phyloP scores from a whole-genome alignment of 2,113 vertebrate genomes.

The Gnathonemus longibarbis region DNA sequence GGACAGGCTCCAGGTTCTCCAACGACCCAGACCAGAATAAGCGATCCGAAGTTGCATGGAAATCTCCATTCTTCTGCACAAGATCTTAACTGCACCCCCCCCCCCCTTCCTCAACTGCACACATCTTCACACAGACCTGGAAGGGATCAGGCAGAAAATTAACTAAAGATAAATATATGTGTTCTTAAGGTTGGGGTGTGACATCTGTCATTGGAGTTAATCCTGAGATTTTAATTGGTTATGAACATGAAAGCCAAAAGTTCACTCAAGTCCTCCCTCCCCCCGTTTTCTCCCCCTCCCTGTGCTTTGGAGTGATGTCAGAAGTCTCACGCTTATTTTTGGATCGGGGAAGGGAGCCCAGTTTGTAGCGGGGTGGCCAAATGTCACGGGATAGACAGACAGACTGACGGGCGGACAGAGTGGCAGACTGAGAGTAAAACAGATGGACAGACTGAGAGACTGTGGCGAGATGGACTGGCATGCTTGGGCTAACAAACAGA shows the following conservation, averaged over 20 bases:
- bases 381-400: background rate
- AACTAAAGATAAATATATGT: background rate
- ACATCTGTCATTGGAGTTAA: constrained; percentile 10
- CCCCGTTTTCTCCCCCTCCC: background rate
- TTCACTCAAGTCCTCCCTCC: background rate
- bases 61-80: background rate
- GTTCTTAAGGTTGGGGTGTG: background rate
- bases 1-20: background rate
- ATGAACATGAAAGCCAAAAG: constrained; percentile 2
- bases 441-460: background rate
- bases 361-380: background rate
- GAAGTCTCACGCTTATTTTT: background rate
- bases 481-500: background rate
- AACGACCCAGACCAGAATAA: background rate
- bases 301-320: constrained; percentile 6
- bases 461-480: background rate
- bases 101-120: background rate
- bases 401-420: background rate
- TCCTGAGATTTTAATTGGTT: constrained; percentile 13
- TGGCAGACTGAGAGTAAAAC: background rate
- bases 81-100: background rate
- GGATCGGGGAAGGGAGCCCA: background rate
- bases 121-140: background rate
- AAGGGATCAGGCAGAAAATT: background rate
- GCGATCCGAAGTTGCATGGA: background rate